phyloP scores from a whole-genome alignment of 2,797 vertebrate species.

The Clarias fuscus region DNA sequence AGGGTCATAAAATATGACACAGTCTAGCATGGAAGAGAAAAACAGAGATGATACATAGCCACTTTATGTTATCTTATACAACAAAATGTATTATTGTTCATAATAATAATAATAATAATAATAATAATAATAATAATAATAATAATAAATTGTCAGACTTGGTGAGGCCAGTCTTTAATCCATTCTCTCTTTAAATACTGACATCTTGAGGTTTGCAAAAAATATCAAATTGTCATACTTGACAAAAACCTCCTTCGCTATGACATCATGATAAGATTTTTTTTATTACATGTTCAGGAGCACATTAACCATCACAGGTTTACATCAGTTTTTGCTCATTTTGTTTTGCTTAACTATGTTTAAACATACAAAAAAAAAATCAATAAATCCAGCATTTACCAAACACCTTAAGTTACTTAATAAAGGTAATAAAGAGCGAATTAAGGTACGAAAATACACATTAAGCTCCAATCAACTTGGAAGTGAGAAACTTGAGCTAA shows the following conservation, averaged over 20 bases:
- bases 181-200: background rate
- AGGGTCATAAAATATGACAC: background rate
- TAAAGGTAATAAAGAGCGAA: background rate
- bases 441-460: background rate
- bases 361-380: no score
- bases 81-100: background rate
- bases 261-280: background rate
- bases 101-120: no score
- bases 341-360: background rate
- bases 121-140: no score
- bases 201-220: background rate
- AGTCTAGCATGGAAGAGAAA: slow-evolving; percentile 12
- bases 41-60: slow-evolving; percentile 45
- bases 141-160: background rate
- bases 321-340: slow-evolving; percentile 26
- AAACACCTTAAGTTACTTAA: background rate
- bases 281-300: background rate
- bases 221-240: background rate
- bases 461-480: background rate
- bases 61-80: slow-evolving; percentile 30
- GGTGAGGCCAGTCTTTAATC: background rate
- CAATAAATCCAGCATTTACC: background rate
- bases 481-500: background rate
- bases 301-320: background rate
- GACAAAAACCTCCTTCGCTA: background rate